Conservation (phyloP, 2,113 vertebrate genomes). For the Megaleporinus macrocephalus region DNA sequence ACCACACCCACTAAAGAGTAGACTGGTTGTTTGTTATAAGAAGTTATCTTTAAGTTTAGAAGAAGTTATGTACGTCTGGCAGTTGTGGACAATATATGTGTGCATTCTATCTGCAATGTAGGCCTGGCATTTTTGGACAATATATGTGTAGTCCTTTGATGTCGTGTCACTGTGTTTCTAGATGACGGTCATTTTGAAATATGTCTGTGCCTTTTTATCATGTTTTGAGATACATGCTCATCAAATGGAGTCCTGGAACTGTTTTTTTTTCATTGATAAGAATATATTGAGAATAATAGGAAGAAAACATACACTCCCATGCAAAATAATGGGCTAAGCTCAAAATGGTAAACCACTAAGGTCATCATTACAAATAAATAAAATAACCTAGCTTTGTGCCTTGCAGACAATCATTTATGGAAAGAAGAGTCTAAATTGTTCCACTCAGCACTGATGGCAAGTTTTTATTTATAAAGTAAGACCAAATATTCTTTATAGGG, state of each 20-base stretch:
- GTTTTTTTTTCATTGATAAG: neutral
- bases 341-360: too few species aligned
- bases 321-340: too few species aligned
- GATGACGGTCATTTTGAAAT: constrained; percentile 10
- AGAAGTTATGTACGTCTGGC: neutral
- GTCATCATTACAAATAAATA: too few species aligned
- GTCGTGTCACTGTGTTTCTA: neutral
- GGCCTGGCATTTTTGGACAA: neutral
- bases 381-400: too few species aligned
- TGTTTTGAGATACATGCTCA: neutral
- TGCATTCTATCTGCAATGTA: neutral
- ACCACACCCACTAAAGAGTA: neutral
- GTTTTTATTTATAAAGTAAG: too few species aligned
- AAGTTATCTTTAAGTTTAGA: neutral
- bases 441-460: too few species aligned
- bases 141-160: neutral
- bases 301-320: too few species aligned
- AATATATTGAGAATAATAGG: neutral
- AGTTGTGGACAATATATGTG: neutral
- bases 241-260: neutral
- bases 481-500: too few species aligned
- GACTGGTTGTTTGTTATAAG: neutral
- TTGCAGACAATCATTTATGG: too few species aligned
- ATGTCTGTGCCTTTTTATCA: neutral
- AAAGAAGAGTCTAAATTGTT: too few species aligned